Evolutionary conservation across 2,113 vertebrate species (phyloP).

Genomic region (Oncorhynchus nerka): DNA sequence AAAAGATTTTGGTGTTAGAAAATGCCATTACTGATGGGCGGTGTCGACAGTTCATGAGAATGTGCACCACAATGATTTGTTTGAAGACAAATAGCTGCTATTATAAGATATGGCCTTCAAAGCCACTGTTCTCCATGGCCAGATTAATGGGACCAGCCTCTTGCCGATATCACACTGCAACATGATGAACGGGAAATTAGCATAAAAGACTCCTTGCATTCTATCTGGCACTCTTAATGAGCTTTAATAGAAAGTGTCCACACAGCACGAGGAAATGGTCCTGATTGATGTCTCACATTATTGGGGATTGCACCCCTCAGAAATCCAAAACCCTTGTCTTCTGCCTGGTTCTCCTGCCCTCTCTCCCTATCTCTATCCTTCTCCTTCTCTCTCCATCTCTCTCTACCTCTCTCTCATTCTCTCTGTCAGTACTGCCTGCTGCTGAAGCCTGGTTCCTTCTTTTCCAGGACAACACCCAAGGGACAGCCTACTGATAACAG

Average conservation of each 20-base stretch:
- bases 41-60: background rate
- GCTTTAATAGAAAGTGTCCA: constrained; percentile 29
- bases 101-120: constrained; percentile 1
- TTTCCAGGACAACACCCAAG: constrained; percentile 42
- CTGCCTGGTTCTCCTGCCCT: background rate
- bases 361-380: constrained; percentile 5
- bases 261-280: constrained; percentile 35
- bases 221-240: constrained; percentile 48
- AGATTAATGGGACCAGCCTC: background rate
- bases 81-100: constrained; percentile 1
- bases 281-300: constrained; percentile 48
- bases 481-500: constrained; percentile 29
- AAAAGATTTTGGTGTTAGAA: background rate
- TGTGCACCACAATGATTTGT: background rate
- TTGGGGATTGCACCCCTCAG: background rate
- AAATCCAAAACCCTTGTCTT: constrained; percentile 6
- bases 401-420: background rate
- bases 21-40: background rate
- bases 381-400: constrained; percentile 4
- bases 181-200: constrained; percentile 46
- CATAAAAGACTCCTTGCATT: constrained; percentile 40
- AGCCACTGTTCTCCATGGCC: background rate
- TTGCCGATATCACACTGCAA: constrained; percentile 14
- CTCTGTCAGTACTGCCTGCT: constrained; percentile 11
- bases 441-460: background rate